Conservation (phyloP, 2,888 invertebrate genomes). For the Philereme transversata region DNA sequence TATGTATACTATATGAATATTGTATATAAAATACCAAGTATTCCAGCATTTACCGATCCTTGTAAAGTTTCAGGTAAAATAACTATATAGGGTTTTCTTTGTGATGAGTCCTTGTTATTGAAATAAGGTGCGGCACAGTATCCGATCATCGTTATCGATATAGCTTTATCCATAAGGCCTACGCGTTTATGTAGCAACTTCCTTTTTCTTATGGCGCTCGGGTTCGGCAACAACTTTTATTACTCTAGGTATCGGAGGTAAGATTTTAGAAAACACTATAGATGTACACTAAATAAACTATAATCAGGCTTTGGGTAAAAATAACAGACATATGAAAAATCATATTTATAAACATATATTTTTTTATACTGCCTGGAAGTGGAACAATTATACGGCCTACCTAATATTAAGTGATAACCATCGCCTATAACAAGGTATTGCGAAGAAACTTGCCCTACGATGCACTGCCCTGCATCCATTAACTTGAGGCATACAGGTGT, state of each 20-base stretch:
- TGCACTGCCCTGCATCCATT: no score
- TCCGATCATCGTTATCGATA: slow-evolving; percentile 65
- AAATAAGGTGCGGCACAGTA: slow-evolving; percentile 67
- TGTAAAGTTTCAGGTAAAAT: slow-evolving; percentile 52
- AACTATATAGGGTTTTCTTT: slow-evolving; percentile 61
- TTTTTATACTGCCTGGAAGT: no score
- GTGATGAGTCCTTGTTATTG: slow-evolving; percentile 70
- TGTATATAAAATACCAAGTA: background rate
- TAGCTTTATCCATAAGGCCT: slow-evolving; percentile 62
- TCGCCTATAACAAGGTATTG: no score
- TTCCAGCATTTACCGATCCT: slow-evolving; percentile 38
- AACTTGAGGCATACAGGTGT: no score
- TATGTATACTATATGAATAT: no score
- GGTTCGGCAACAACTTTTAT: slow-evolving; percentile 43
- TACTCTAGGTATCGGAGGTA: slow-evolving; percentile 30
- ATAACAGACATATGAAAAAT: no score
- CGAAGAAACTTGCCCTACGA: no score
- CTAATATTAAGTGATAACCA: no score
- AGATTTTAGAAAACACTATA: slow-evolving; percentile 1
- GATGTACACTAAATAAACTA: no score
- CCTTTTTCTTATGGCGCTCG: slow-evolving; percentile 52
- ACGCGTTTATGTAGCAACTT: slow-evolving; percentile 56
- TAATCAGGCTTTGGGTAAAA: no score
- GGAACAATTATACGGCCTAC: no score
- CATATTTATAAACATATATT: no score